Conservation (phyloP, 2,113 vertebrate genomes). For the Puntigrus tetrazona region DNA sequence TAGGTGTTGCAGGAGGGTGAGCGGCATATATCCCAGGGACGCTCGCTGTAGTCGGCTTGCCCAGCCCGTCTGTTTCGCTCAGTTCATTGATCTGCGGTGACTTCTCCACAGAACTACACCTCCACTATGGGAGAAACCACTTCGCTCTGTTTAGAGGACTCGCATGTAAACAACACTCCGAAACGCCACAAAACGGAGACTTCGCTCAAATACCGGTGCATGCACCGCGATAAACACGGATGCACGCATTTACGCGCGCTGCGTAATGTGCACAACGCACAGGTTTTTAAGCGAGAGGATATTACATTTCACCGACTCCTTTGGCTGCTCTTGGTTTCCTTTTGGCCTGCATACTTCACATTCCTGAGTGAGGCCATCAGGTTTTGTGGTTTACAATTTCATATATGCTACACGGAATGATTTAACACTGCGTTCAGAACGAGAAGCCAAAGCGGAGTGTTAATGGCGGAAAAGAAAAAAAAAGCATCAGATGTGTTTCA, state of each 20-base stretch:
- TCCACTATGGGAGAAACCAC: constrained; percentile 81
- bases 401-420: constrained; percentile 12
- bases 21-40: constrained; percentile 58
- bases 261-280: neutral
- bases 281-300: neutral
- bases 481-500: fast-evolving
- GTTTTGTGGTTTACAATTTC: constrained; percentile 51
- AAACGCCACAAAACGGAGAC: neutral
- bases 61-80: constrained; percentile 70
- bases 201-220: too few species aligned
- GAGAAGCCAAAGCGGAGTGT: neutral
- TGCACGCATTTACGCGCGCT: too few species aligned
- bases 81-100: constrained; percentile 82
- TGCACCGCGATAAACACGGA: neutral
- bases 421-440: neutral
- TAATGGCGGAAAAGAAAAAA: too few species aligned
- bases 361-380: constrained; percentile 71
- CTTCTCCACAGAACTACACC: constrained; percentile 74
- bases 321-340: constrained; percentile 52
- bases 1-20: constrained; percentile 54
- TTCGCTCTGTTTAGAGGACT: neutral
- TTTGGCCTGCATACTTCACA: constrained; percentile 74
- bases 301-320: neutral
- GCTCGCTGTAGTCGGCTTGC: constrained; percentile 64
- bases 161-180: neutral